These are phyloP conservation scores for Podotricha telesiphe DNA, from an alignment of 2,888 invertebrate species.

Conservation along the genomic window DNA sequence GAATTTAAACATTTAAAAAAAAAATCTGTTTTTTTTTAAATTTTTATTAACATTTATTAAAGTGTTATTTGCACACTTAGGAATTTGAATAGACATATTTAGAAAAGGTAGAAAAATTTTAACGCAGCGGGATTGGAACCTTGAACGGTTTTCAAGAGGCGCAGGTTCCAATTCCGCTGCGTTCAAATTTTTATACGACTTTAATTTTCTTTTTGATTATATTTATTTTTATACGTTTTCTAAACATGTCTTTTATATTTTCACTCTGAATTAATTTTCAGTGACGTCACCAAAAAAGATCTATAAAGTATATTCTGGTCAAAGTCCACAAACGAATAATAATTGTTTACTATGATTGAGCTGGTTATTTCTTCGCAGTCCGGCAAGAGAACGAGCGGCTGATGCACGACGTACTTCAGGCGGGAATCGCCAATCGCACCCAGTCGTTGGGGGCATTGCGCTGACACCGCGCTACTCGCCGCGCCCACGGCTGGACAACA, in stretches of 20 bases:
- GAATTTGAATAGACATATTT: too few species aligned
- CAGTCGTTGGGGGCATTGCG: constrained; percentile 81
- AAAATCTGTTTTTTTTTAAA: too few species aligned
- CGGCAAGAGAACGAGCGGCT: constrained; percentile 95
- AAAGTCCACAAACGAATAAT: background rate
- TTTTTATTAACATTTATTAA: too few species aligned
- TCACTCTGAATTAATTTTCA: background rate
- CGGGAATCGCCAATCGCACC: constrained; percentile 82
- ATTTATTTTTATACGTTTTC: too few species aligned
- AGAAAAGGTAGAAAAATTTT: too few species aligned
- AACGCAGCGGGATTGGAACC: too few species aligned
- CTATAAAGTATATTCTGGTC: background rate
- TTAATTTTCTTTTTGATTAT: too few species aligned
- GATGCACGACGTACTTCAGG: constrained; percentile 90
- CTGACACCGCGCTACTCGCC: constrained; percentile 83
- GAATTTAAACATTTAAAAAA: too few species aligned
- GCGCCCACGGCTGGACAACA: constrained; percentile 75
- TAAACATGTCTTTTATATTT: background rate
- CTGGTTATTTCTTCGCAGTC: constrained; percentile 85
- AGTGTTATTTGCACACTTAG: too few species aligned
- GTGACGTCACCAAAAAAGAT: background rate
- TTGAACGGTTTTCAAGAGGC: too few species aligned
- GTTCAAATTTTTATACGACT: too few species aligned
- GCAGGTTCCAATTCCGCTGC: too few species aligned
- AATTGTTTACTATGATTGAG: constrained; percentile 60